Conservation (phyloP, 2,888 invertebrate species). For the Lottia gigantea region DNA sequence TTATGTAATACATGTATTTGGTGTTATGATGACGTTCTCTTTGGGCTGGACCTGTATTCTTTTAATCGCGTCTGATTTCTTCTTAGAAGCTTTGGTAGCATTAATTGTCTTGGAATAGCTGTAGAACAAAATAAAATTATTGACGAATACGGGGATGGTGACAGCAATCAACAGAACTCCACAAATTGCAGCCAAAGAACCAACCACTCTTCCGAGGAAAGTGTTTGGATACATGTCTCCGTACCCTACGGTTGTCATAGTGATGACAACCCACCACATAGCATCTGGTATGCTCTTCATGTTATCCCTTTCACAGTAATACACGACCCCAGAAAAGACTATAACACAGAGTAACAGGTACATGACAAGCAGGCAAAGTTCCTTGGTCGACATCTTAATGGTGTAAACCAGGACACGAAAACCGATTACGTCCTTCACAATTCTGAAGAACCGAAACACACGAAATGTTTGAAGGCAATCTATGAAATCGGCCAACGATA, state of each 20-base stretch:
- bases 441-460: slow-evolving; percentile 50
- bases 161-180: slow-evolving; percentile 55
- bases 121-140: slow-evolving; percentile 57
- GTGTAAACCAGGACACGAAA: slow-evolving; percentile 55
- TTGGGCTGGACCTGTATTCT: neutral
- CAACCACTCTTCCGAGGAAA: slow-evolving; percentile 43
- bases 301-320: slow-evolving; percentile 44
- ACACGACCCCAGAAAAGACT: slow-evolving; percentile 52
- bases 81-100: neutral
- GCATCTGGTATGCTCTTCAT: slow-evolving; percentile 54
- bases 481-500: slow-evolving; percentile 42
- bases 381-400: slow-evolving; percentile 48
- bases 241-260: slow-evolving; percentile 63
- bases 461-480: slow-evolving; percentile 49
- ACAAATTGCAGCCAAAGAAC: slow-evolving; percentile 46
- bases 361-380: slow-evolving; percentile 49
- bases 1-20: too few relatives aligned
- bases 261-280: slow-evolving; percentile 59
- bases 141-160: slow-evolving; percentile 59
- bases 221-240: slow-evolving; percentile 52
- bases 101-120: slow-evolving; percentile 15
- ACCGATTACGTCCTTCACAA: slow-evolving; percentile 50
- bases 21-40: too few relatives aligned
- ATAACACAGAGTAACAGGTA: slow-evolving; percentile 51
- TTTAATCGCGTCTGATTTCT: neutral